Evolutionary conservation across 2,113 vertebrate species (phyloP).

Genomic region (Aptenodytes patagonicus): DNA sequence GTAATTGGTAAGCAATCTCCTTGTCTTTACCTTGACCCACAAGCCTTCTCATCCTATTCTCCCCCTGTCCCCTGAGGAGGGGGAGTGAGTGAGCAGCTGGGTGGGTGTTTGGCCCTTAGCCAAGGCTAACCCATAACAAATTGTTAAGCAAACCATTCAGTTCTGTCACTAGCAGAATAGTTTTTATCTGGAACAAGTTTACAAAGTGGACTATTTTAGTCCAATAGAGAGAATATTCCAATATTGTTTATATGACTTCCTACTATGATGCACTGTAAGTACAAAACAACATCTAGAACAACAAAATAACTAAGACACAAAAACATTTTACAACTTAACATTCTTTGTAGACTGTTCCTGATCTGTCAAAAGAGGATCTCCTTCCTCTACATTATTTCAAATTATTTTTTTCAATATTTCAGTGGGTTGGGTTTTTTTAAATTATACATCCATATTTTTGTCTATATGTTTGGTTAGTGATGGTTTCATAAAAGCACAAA

Average conservation of each 20-base stretch:
- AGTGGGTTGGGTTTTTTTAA: not conserved
- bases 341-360: not conserved
- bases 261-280: not conserved
- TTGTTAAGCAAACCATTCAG: constrained; percentile 9
- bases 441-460: not conserved
- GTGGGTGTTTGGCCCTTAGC: not conserved
- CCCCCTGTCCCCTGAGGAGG: not conserved
- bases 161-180: constrained; percentile 33
- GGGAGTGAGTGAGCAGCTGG: not conserved
- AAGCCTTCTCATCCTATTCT: not conserved
- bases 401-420: not conserved
- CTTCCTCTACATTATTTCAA: not conserved
- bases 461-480: not conserved
- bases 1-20: not conserved
- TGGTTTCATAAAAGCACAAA: not conserved
- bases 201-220: constrained; percentile 53
- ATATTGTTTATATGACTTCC: not conserved
- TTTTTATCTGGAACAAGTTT: constrained; percentile 15
- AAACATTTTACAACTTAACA: not conserved
- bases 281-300: not conserved
- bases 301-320: not conserved
- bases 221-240: not conserved
- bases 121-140: not conserved
- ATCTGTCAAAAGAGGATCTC: not conserved
- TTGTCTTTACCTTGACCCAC: not conserved